Evolutionary conservation across 2,797 vertebrate genomes (phyloP), one percentile per base, ranked within the genome.

Genomic region (Bovichtus variegatus): DNA sequence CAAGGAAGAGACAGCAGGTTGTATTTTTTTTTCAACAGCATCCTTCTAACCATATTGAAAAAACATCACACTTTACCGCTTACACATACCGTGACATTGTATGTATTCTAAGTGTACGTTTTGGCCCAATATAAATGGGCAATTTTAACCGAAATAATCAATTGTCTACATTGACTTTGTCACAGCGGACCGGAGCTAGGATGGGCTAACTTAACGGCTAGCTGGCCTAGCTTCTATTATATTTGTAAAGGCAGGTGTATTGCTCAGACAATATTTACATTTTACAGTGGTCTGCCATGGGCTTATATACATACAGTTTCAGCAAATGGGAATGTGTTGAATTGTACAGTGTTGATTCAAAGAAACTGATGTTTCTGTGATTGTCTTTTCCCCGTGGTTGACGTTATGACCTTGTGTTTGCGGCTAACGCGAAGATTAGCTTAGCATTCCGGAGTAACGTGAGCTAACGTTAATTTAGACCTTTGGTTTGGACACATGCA

Each of bases 361-460:
- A 49, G 0, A 65, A 79, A 16, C 4, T 0, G 2, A 0, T 11
- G 9, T 69, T 34, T 36, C 1, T 44, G 4, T 61, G 19, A 15
- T 41, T 41, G 1, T 62, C 31, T 9, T 40, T 72, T 15, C 13
- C 18, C 21, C 8, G 19, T 74, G 16, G 31, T 31, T 34, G 34
- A 8, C 53, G 58, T 66, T 29, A 16, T 95, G 94, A 95, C 95
- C 95, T 95, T 95, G 94, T 85, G 83, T 84, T 59, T 60, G 73
- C 51, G 63, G 84, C 87, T 87, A 90, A 80, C 0, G 90, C 87
- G 91, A 91, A 67, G 61, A 2, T 16, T 21, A 31, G 85, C 86
- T 40, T 77, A 64, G 51, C 71, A 10, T 34, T 11, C 12, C 15
- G 5, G 13, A 55, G 23, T 27, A 65, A 8, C 41, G 11, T 50